These are phyloP conservation scores for Plectus sambesii DNA, from an alignment of 1,140 invertebrate genomes.

Conservation along the genomic window DNA sequence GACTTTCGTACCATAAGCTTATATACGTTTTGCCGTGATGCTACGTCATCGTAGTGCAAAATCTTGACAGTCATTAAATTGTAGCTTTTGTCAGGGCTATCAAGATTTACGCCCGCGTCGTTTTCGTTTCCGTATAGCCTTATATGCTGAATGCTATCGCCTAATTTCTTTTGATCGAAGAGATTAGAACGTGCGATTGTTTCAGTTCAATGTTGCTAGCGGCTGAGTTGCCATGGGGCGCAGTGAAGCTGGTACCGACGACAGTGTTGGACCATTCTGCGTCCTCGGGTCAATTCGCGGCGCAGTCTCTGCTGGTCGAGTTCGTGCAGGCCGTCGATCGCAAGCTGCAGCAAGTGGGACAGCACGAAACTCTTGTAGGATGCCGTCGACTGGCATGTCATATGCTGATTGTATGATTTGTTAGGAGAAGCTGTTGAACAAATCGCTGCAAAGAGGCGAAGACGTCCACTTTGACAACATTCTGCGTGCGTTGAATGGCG, in stretches of 20 bases:
- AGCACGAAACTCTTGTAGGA: constrained; percentile 36
- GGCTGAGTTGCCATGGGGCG: constrained; percentile 36
- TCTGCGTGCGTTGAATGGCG: constrained; percentile 29
- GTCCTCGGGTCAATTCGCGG: constrained; percentile 27
- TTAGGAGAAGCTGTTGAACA: constrained; percentile 41
- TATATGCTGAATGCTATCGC: too few species aligned
- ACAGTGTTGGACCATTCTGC: constrained; percentile 22
- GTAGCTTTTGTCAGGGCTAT: too few species aligned
- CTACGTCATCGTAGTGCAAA: too few species aligned
- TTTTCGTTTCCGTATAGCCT: too few species aligned
- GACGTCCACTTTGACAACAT: constrained; percentile 41
- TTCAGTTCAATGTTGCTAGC: too few species aligned
- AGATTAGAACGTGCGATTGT: too few species aligned
- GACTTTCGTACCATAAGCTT: too few species aligned
- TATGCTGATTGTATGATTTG: constrained; percentile 3
- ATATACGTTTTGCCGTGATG: too few species aligned
- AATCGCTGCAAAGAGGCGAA: constrained; percentile 36
- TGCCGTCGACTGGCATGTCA: constrained; percentile 2
- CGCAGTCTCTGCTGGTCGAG: constrained; percentile 33
- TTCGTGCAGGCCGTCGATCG: constrained; percentile 34
- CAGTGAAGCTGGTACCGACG: constrained; percentile 25
- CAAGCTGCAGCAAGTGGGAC: constrained; percentile 27
- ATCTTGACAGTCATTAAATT: too few species aligned
- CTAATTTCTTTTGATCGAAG: too few species aligned
- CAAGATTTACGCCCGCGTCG: too few species aligned